phyloP scores from a whole-genome alignment of 2,113 vertebrate species.

The Oryzias woworae region DNA sequence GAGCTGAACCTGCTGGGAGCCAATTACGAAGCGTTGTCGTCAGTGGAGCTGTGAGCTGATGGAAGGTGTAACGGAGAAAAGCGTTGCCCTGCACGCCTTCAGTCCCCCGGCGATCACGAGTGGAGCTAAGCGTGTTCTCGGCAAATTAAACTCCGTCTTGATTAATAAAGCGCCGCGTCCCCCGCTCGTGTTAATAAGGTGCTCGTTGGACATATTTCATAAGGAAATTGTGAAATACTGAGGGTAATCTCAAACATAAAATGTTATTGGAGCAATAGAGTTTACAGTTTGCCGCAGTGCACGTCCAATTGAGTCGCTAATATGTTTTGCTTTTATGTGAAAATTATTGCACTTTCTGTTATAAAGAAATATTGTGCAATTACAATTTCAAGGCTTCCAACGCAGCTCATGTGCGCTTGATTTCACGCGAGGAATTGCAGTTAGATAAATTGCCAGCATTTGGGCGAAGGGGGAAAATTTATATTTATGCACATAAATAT shows the following conservation, averaged over 20 bases:
- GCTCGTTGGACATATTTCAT: slow-evolving; percentile 54
- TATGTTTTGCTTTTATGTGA: slow-evolving; percentile 64
- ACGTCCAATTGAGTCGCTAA: slow-evolving; percentile 65
- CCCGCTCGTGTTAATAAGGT: slow-evolving; percentile 48
- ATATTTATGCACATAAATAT: slow-evolving; percentile 38
- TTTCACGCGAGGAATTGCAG: slow-evolving; percentile 35
- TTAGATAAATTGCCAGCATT: slow-evolving; percentile 31
- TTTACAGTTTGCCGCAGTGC: slow-evolving; percentile 60
- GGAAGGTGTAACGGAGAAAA: slow-evolving; percentile 29
- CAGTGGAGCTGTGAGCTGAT: too few relatives aligned
- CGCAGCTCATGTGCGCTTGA: slow-evolving; percentile 23
- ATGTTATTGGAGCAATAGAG: slow-evolving; percentile 68
- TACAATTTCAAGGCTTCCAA: slow-evolving; percentile 36
- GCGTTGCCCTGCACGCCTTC: slow-evolving; percentile 34
- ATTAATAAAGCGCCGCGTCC: slow-evolving; percentile 46
- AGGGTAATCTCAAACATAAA: slow-evolving; percentile 63
- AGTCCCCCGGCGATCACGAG: slow-evolving; percentile 36
- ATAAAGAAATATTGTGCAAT: slow-evolving; percentile 65
- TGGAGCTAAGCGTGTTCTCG: slow-evolving; percentile 24
- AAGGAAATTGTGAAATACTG: slow-evolving; percentile 50
- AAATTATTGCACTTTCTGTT: slow-evolving; percentile 58
- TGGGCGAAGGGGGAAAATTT: slow-evolving; percentile 5
- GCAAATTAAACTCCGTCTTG: slow-evolving; percentile 43
- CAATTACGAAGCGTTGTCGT: too few relatives aligned
- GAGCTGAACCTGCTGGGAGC: too few relatives aligned